Evolutionary conservation across 2,113 vertebrate genomes (phyloP), one percentile per base, ranked within the genome.

Genomic region (Xiphophorus maculatus): DNA sequence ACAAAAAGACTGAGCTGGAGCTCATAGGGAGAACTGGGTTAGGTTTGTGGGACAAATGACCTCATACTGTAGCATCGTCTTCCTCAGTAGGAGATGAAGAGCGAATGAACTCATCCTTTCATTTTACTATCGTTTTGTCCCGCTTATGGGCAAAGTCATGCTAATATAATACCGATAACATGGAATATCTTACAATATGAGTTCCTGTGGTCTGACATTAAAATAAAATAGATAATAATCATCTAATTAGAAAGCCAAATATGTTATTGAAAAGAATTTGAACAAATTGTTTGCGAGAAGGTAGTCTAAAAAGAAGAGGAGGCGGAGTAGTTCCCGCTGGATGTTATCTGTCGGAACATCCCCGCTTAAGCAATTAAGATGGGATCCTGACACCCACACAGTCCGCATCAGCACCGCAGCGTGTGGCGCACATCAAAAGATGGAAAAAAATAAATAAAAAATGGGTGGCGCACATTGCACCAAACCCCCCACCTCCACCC

Each of bases 381-480:
- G 11, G 69, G 5, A 51, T 48, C 66, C 35, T 60, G 83, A 89
- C 80, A 83, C 88, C 82, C 83, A 85, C 81, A 62, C 81, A 84
- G 71, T 68, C 87, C 77, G 82, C 88, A 88, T 88, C 87, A 84
- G 86, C 79, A 90, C 87, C 86, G 84, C 91, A 90, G 86, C 70
- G 79, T 63, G 68, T 91, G 90, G 84, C 87, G 85, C 84, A 87
- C 84, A 68, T 73, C 42, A 13, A 77, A 25, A 79, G 61, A 33
- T 30, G 30, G 28, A 5, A 48, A 35, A 13, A 30, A 63, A 64
- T 30, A 68, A 22, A 48, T 15, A 32, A 17, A 67, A 86, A 81
- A 69, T 68, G 82, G 84, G 88, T 89, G 87, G 87, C 86, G 90
- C 87, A 92, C 89, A 90, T 89, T 93, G 91, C 92, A 91, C 91